Base-by-base conservation (phyloP, 2,113 vertebrate species). In the Neofelis nebulosa region DNA sequence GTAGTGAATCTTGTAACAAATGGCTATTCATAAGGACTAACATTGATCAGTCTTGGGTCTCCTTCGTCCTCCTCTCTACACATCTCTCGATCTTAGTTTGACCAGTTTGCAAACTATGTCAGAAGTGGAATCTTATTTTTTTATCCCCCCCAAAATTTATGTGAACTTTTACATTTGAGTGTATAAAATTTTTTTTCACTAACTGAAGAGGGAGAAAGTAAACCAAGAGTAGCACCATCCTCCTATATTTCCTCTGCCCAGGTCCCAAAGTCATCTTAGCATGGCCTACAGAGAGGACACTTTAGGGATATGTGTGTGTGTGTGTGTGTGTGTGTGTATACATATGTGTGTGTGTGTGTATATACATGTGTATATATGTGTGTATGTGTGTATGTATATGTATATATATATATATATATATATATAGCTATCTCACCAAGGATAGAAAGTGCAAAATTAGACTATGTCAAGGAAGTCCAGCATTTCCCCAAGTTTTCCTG, bases 301-400 rank as follows among this genome's bases (percentile, higher is more conserved):
- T 79, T 55, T 16, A 25, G 0, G 21, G 18, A 27, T 61, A 4
- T 45, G 45, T 45, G 45, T 45, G 45, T 45, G 45, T 45, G 7
- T 45, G 45, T 45, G 41, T 45, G 41, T 45, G 45, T 45, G 41
- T 45, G 41, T 45, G 41, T 45, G 41, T 45, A 6, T 41, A 38
- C 38, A 38, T 41, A 5, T 41, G 41, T 41, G 41, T 6, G 41
- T 41, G 41, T 45, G 41, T 41, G 41, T 41, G 41, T 41, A 38
- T 38, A 38, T 38, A 38, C 4, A 4, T 38, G 4, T 4, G 4
- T 38, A 38, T 38, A 38, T 38, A 7, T 45, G 1, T 45, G 1
- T 45, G 7, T 41, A 5, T 6, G 5, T 41, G 1, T 41, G 1
- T 6, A 41, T 41, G 1, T 41, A 7, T 7, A 7, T 7, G 7